Evolutionary conservation across 2,797 vertebrate species (phyloP).

Genomic region (Lutjanus campechanus): DNA sequence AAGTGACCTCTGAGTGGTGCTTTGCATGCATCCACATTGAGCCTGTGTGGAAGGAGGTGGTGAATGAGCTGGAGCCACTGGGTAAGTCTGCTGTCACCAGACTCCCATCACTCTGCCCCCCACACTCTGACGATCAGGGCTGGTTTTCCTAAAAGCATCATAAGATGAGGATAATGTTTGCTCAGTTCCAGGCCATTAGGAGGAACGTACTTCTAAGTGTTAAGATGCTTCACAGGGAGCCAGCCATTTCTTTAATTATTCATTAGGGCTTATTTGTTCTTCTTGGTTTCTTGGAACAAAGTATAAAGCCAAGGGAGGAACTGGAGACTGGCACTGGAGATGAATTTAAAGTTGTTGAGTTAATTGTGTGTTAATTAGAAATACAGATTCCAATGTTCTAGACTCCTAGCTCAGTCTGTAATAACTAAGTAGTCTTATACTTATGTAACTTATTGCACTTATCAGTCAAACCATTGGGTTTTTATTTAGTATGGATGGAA

Average conservation of each 20-base stretch:
- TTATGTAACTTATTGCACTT: neutral
- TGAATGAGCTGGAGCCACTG: constrained; percentile 91
- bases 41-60: constrained; percentile 94
- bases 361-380: constrained; percentile 22
- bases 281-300: constrained; percentile 14
- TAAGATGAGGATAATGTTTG: neutral
- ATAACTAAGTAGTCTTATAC: neutral
- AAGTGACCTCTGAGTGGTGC: constrained; percentile 97
- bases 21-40: constrained; percentile 97
- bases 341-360: constrained; percentile 25
- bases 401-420: neutral
- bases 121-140: neutral
- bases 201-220: constrained; percentile 19
- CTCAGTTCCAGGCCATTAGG: constrained; percentile 34
- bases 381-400: neutral
- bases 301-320: constrained; percentile 11
- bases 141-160: constrained; percentile 41
- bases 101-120: neutral
- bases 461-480: too few species aligned
- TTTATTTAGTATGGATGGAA: neutral
- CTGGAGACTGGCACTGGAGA: neutral
- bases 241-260: constrained; percentile 46
- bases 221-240: constrained; percentile 33
- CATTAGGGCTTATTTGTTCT: constrained; percentile 30
- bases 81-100: constrained; percentile 82